phyloP scores from a whole-genome alignment of 2,888 invertebrate species.

The Cataglyphis livida region DNA sequence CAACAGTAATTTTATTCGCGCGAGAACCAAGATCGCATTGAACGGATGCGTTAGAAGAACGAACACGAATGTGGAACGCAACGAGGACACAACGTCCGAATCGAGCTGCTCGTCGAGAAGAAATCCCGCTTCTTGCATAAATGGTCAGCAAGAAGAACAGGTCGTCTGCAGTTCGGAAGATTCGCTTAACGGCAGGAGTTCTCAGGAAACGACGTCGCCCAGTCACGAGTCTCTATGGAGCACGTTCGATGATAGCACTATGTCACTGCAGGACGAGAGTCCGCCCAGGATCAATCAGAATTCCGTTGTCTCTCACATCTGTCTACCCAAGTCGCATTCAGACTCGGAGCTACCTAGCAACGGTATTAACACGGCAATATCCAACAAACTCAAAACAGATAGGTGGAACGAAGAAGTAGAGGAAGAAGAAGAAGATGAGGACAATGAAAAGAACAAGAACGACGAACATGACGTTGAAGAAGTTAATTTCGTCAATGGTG shows the following conservation, averaged over 20 bases:
- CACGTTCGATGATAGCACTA: conserved; percentile 81
- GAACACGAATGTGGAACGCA: conserved; percentile 46
- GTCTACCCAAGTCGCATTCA: conserved; percentile 78
- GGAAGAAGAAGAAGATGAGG: background rate
- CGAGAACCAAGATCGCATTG: background rate
- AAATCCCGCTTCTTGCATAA: conserved; percentile 38
- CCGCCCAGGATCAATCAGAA: conserved; percentile 46
- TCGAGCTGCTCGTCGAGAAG: conserved; percentile 69
- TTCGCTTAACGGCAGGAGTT: conserved; percentile 77
- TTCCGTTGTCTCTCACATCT: conserved; percentile 10
- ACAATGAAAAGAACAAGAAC: background rate
- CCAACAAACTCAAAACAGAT: background rate
- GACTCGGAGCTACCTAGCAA: conserved; percentile 76
- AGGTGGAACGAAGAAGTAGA: conserved; percentile 18
- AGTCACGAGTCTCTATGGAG: conserved; percentile 83
- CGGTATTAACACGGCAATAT: conserved; percentile 11
- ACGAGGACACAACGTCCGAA: conserved; percentile 76
- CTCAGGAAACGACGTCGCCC: conserved; percentile 80
- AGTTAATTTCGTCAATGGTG: conserved; percentile 64
- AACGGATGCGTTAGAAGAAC: conserved; percentile 35
- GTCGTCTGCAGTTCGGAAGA: conserved; percentile 74
- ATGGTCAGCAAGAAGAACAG: conserved; percentile 28
- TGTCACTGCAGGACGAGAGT: conserved; percentile 79
- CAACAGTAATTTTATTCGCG: conserved; percentile 34
- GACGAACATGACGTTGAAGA: conserved; percentile 51